These are phyloP conservation scores for Lacanobia wlatinum DNA, from an alignment of 2,888 invertebrate genomes.

Conservation along the genomic window DNA sequence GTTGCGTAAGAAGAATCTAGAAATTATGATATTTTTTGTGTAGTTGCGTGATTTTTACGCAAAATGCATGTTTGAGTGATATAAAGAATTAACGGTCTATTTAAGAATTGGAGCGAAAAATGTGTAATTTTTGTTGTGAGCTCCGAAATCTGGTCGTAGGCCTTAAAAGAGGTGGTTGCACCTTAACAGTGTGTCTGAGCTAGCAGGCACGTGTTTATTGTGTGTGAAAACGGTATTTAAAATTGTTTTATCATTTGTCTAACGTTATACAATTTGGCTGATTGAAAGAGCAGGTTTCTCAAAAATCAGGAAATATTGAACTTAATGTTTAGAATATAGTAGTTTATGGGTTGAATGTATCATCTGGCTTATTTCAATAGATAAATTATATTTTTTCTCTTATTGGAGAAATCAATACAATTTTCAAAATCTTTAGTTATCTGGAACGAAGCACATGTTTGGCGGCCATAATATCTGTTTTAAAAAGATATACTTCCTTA, in stretches of 20 bases:
- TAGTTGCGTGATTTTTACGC: conserved; percentile 57
- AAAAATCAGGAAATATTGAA: not conserved
- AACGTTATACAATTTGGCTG: not conserved
- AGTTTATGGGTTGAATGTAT: no score
- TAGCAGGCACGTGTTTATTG: not conserved
- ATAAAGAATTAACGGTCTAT: conserved; percentile 60
- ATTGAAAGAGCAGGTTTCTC: not conserved
- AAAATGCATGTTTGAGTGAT: conserved; percentile 60
- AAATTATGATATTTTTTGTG: conserved; percentile 35
- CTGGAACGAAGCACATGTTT: no score
- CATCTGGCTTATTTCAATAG: no score
- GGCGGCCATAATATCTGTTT: no score
- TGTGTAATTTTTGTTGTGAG: conserved; percentile 50
- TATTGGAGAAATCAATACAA: no score
- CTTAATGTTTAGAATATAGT: no score
- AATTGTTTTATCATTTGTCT: not conserved
- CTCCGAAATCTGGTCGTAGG: conserved; percentile 39
- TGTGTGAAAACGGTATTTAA: not conserved
- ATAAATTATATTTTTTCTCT: no score
- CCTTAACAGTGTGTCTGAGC: conserved; percentile 33
- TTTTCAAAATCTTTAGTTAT: no score
- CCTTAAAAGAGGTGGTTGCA: conserved; percentile 60
- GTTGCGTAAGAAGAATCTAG: conserved; percentile 54
- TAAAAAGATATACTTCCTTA: no score
- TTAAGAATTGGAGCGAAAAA: conserved; percentile 61